phyloP scores from a whole-genome alignment of 2,113 vertebrate genomes.

The Sylvilagus bachmani region DNA sequence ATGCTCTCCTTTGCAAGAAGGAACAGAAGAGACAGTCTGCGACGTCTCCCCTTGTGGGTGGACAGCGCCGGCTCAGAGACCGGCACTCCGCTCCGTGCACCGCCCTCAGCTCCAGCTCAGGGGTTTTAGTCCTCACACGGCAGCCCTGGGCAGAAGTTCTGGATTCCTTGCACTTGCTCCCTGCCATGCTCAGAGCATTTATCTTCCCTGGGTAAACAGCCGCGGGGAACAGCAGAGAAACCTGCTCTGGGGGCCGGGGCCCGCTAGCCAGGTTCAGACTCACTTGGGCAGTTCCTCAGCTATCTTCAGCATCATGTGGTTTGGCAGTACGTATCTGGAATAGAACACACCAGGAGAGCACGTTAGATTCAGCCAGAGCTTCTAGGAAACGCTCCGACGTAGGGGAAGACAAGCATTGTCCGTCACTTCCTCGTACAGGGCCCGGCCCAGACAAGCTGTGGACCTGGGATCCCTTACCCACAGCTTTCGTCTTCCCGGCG shows the following conservation, averaged over 20 bases:
- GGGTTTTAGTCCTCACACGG: neutral
- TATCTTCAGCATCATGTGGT: slow-evolving; percentile 97
- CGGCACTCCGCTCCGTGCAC: neutral
- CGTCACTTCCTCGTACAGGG: neutral
- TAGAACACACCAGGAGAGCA: neutral
- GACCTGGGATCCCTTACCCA: slow-evolving; percentile 88
- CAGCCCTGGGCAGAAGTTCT: neutral
- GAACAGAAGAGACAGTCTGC: neutral
- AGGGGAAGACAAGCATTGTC: neutral
- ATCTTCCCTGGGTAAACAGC: neutral
- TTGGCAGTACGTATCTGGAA: slow-evolving; percentile 95
- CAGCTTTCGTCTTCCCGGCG: slow-evolving; percentile 97
- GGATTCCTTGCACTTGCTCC: neutral
- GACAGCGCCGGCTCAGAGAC: neutral
- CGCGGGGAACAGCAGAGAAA: neutral
- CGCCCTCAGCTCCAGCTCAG: neutral
- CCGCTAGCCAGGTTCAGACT: slow-evolving; percentile 73
- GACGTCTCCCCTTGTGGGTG: neutral
- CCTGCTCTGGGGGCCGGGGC: neutral
- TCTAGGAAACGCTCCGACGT: too few species aligned
- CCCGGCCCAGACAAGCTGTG: neutral
- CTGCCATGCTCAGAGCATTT: neutral
- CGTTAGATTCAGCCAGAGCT: neutral
- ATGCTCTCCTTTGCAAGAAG: neutral
- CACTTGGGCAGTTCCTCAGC: slow-evolving; percentile 97